phyloP scores from a whole-genome alignment of 2,113 vertebrate species.

The Pelecanus crispus region DNA sequence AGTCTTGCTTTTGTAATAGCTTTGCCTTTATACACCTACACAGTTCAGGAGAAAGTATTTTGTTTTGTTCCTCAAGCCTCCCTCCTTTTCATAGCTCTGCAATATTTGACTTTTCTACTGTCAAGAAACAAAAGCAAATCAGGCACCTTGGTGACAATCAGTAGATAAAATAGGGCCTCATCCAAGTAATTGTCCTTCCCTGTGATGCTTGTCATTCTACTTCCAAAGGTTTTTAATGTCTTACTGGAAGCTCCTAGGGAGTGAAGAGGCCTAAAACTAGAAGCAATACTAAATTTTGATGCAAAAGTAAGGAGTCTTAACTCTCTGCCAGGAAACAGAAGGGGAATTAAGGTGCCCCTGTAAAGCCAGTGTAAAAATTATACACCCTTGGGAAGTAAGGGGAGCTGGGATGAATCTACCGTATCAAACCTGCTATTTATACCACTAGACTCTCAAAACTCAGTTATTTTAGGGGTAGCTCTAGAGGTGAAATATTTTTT shows the following conservation, averaged over 20 bases:
- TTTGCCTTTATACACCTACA: slow-evolving; percentile 27
- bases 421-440: not conserved
- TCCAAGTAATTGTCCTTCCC: not conserved
- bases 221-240: not conserved
- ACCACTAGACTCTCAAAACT: not conserved
- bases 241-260: not conserved
- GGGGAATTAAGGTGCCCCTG: not conserved
- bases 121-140: slow-evolving; percentile 22
- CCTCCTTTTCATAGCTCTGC: slow-evolving; percentile 6
- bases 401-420: not conserved
- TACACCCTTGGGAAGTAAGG: not conserved
- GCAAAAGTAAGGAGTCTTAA: not conserved
- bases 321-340: not conserved
- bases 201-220: not conserved
- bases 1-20: slow-evolving; percentile 16
- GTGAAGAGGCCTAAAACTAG: not conserved
- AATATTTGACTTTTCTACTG: not conserved
- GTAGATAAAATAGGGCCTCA: slow-evolving; percentile 16
- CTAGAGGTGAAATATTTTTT: not conserved
- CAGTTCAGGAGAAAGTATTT: slow-evolving; percentile 19
- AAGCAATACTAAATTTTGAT: not conserved
- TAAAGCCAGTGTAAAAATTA: not conserved
- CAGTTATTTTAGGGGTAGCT: not conserved
- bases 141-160: not conserved
- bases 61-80: slow-evolving; percentile 26